phyloP scores from a whole-genome alignment of 2,113 vertebrate species.

The Parus major region DNA sequence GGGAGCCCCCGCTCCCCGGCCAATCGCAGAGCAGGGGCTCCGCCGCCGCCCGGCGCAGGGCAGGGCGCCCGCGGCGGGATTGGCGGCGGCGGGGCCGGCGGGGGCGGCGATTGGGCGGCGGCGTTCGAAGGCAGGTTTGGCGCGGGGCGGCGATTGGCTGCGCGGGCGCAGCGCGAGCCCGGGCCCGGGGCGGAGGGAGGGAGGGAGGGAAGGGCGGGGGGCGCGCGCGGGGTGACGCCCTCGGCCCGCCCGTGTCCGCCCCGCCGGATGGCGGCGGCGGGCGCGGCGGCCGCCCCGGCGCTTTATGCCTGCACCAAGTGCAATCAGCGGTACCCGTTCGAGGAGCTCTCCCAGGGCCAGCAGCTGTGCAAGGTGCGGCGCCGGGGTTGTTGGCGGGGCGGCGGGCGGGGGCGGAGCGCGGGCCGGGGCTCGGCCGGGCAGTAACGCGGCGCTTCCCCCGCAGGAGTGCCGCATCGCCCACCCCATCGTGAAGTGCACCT shows the following conservation, averaged over 20 bases:
- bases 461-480: conserved; percentile 98
- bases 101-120: not conserved
- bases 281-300: not conserved
- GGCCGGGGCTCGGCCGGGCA: not conserved
- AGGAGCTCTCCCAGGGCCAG: not conserved
- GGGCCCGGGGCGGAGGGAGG: too few species aligned
- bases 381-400: not conserved
- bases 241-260: too few species aligned
- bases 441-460: not conserved
- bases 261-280: too few species aligned
- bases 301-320: not conserved
- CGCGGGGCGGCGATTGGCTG: not conserved
- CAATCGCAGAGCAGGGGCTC: not conserved
- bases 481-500: conserved; percentile 97
- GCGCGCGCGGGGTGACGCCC: too few species aligned
- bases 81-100: not conserved
- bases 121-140: not conserved
- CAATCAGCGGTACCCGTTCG: not conserved
- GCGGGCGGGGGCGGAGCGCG: not conserved
- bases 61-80: not conserved
- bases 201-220: too few species aligned
- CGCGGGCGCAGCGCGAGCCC: too few species aligned
- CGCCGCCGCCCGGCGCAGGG: not conserved
- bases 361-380: not conserved
- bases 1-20: not conserved